A percentile compares a stretch with the other conserved stretches of the same genome.
phyloP scores from a whole-genome alignment of 2,888 invertebrate species.

The Scelioninae gen. 2 region DNA sequence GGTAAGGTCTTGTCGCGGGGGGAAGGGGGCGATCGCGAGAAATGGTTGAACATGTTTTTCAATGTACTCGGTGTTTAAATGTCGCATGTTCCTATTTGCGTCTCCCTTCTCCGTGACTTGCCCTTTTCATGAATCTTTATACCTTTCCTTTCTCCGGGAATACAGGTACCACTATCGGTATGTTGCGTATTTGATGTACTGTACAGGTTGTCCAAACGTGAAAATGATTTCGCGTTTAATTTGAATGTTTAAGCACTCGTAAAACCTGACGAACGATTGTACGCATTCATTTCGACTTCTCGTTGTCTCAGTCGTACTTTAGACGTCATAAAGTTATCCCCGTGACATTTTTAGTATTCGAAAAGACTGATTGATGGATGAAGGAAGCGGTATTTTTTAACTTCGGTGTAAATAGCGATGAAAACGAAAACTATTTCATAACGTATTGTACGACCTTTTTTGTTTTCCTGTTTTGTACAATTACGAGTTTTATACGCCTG shows the following conservation, averaged over 20 bases:
- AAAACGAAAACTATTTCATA: slow-evolving; percentile 37
- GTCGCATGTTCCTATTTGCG: slow-evolving; percentile 72
- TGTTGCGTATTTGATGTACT: slow-evolving; percentile 42
- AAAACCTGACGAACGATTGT: slow-evolving; percentile 35
- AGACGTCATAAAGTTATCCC: slow-evolving; percentile 29
- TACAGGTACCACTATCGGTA: slow-evolving; percentile 38
- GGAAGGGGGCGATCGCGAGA: no score
- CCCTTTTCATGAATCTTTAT: slow-evolving; percentile 58
- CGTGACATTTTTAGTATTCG: slow-evolving; percentile 27
- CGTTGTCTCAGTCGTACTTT: slow-evolving; percentile 26
- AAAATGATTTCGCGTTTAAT: slow-evolving; percentile 37
- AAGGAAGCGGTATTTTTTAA: slow-evolving; percentile 35
- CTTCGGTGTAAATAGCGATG: slow-evolving; percentile 35
- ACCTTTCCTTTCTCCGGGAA: slow-evolving; percentile 51
- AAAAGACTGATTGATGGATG: slow-evolving; percentile 45
- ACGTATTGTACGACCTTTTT: slow-evolving; percentile 15
- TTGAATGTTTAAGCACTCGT: slow-evolving; percentile 28
- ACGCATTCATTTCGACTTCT: slow-evolving; percentile 24
- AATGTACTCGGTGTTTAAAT: slow-evolving; percentile 71
- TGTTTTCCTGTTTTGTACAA: slow-evolving; percentile 16
- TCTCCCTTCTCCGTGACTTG: slow-evolving; percentile 65
- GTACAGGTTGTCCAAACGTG: slow-evolving; percentile 30
- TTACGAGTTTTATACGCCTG: slow-evolving; percentile 19
- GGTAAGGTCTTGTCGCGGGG: no score
- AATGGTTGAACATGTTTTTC: slow-evolving; percentile 58